Conservation (phyloP, 2,113 vertebrate species). For the Hymenochirus boettgeri region DNA sequence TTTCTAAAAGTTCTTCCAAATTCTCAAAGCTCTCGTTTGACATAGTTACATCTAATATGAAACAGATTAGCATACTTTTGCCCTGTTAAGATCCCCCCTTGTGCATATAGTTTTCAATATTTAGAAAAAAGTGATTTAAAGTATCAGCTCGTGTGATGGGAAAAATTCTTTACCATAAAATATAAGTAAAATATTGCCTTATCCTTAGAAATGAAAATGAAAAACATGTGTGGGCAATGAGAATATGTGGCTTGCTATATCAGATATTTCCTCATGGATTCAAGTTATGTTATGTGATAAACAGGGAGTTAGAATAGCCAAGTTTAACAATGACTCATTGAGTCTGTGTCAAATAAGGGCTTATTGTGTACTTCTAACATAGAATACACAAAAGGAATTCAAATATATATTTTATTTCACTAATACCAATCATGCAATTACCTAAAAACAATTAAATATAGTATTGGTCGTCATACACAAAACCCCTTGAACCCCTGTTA, state of each 20-base stretch:
- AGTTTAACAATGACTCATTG: conserved; percentile 15
- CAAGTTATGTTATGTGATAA: conserved; percentile 24
- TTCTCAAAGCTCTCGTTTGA: conserved; percentile 7
- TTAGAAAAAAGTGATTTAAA: conserved; percentile 40
- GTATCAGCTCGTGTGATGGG: conserved; percentile 16
- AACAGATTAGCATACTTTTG: conserved; percentile 34
- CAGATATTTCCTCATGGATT: conserved; percentile 34
- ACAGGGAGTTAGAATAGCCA: conserved; percentile 23
- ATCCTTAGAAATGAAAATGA: conserved; percentile 26
- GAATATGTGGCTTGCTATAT: conserved; percentile 36
- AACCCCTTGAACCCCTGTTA: no score
- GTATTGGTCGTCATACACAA: no score
- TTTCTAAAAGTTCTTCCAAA: conserved; percentile 1
- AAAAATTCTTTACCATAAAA: conserved; percentile 33
- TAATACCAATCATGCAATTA: no score
- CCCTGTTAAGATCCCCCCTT: conserved; percentile 8
- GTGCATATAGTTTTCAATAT: conserved; percentile 31
- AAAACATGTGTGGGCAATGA: conserved; percentile 31
- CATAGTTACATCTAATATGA: conserved; percentile 25
- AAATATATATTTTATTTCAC: no score
- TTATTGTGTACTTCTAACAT: not conserved
- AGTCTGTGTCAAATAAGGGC: not conserved
- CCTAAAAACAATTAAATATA: no score
- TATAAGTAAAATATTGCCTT: conserved; percentile 36
- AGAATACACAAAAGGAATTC: no score